Conservation (phyloP, 2,113 vertebrate genomes). For the Girardinichthys multiradiatus region DNA sequence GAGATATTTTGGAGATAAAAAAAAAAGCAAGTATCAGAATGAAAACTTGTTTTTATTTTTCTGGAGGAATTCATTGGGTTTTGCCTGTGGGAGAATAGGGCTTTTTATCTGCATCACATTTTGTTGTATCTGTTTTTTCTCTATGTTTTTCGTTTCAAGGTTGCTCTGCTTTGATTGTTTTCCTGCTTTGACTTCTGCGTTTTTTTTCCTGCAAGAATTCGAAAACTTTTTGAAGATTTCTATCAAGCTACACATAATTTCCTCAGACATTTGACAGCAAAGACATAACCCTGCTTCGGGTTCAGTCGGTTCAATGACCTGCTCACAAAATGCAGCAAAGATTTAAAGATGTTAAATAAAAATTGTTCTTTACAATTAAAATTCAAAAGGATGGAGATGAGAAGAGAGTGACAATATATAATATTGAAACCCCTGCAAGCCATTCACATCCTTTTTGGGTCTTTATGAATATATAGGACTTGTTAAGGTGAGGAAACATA, state of each 20-base stretch:
- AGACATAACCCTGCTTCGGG: not conserved
- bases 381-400: not conserved
- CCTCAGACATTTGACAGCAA: not conserved
- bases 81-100: too few relatives aligned
- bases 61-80: too few relatives aligned
- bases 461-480: not conserved
- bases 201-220: not conserved
- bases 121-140: too few relatives aligned
- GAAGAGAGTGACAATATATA: not conserved
- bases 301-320: not conserved
- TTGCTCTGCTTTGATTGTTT: not conserved
- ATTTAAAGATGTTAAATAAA: slow-evolving; percentile 11
- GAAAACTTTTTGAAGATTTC: not conserved
- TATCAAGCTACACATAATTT: not conserved
- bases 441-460: not conserved
- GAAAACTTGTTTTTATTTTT: too few relatives aligned
- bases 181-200: not conserved
- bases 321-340: slow-evolving; percentile 4
- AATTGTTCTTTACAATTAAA: not conserved
- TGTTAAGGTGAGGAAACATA: slow-evolving; percentile 12
- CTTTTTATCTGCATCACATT: too few relatives aligned
- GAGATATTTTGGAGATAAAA: too few relatives aligned
- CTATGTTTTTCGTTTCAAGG: too few relatives aligned
- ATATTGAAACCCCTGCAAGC: slow-evolving; percentile 1
- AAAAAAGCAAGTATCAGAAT: too few relatives aligned